Evolutionary conservation across 2,113 vertebrate species (phyloP).

Genomic region (Mormyrus lacerda): DNA sequence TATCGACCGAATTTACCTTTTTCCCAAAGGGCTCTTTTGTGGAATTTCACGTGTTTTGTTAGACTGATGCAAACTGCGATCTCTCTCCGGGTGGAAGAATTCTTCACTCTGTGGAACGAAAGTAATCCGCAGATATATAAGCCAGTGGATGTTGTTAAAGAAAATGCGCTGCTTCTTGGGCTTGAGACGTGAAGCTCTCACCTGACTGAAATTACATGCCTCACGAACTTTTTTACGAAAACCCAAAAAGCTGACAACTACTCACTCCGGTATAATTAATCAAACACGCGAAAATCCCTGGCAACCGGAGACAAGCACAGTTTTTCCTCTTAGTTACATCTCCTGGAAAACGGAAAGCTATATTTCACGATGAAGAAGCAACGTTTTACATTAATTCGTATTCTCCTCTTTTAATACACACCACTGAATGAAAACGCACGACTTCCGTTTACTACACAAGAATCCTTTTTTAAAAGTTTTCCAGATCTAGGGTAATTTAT

Average conservation of each 20-base stretch:
- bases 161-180: slow-evolving; percentile 27
- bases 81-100: slow-evolving; percentile 12
- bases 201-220: slow-evolving; percentile 52
- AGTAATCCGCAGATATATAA: slow-evolving; percentile 36
- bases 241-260: slow-evolving; percentile 47
- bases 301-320: neutral
- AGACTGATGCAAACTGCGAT: neutral
- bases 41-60: slow-evolving; percentile 17
- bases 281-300: slow-evolving; percentile 7
- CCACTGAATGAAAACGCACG: neutral
- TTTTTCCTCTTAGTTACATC: neutral
- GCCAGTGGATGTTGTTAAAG: slow-evolving; percentile 28
- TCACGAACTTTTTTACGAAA: slow-evolving; percentile 57
- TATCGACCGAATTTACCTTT: slow-evolving; percentile 42
- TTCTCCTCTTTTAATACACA: neutral
- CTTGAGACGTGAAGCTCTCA: slow-evolving; percentile 39
- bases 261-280: slow-evolving; percentile 59
- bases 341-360: slow-evolving; percentile 32
- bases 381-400: slow-evolving; percentile 10
- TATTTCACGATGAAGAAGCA: slow-evolving; percentile 36
- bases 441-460: neutral
- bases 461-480: neutral
- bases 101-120: neutral
- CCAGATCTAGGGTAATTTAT: neutral
- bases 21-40: neutral